Percentiles rank a stretch among this genome's conserved stretches.
Evolutionary conservation across 2,888 invertebrate species (phyloP).

Genomic region (Drosophila atripex): DNA sequence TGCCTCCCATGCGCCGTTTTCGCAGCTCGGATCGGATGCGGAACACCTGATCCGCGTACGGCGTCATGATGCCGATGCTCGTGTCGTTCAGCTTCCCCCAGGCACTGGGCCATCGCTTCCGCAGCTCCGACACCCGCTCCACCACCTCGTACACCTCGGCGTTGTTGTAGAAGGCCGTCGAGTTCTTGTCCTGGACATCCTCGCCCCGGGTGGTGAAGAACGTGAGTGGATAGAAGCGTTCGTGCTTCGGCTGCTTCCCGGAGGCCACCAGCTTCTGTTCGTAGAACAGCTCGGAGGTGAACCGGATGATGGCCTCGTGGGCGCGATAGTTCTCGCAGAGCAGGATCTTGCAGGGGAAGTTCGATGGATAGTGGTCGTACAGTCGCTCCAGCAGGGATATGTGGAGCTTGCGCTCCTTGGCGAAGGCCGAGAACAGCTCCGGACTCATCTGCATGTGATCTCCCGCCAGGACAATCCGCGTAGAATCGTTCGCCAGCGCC

Average conservation of each 20-base stretch:
- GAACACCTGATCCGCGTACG: constrained; percentile 92
- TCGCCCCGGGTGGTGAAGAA: constrained; percentile 92
- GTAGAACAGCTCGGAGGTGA: constrained; percentile 92
- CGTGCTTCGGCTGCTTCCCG: constrained; percentile 89
- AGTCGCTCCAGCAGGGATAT: constrained; percentile 91
- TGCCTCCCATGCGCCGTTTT: constrained; percentile 89
- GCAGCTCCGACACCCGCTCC: constrained; percentile 89
- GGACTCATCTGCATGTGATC: constrained; percentile 94
- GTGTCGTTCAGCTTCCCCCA: constrained; percentile 91
- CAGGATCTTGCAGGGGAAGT: constrained; percentile 91
- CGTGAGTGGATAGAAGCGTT: constrained; percentile 89
- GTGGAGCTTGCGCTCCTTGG: constrained; percentile 88
- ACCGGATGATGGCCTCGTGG: constrained; percentile 91
- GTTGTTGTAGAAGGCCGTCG: constrained; percentile 92
- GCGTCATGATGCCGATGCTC: constrained; percentile 93
- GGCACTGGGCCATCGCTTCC: constrained; percentile 89
- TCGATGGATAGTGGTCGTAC: constrained; percentile 89
- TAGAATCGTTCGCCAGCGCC: constrained; percentile 88
- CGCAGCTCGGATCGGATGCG: constrained; percentile 90
- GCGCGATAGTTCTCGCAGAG: constrained; percentile 93
- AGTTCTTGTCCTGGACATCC: constrained; percentile 90
- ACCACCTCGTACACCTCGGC: constrained; percentile 92
- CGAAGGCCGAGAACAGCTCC: constrained; percentile 90
- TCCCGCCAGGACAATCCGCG: constrained; percentile 91
- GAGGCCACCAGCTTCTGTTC: constrained; percentile 90